Percentiles rank a stretch among this genome's conserved stretches.
Conservation (phyloP, 2,113 vertebrate genomes). For the Oophaga pumilio region DNA sequence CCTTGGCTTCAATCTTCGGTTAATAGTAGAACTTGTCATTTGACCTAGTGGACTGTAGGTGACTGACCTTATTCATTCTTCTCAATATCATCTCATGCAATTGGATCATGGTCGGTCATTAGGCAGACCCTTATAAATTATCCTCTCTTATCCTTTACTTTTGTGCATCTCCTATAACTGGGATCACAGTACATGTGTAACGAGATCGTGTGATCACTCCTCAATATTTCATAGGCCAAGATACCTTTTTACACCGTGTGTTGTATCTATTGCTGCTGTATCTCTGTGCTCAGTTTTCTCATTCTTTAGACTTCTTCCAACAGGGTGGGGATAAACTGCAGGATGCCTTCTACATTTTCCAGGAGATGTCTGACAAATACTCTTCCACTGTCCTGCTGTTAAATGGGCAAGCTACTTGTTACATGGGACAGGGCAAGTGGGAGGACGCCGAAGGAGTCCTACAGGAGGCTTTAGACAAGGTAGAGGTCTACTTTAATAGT, state of each 20-base stretch:
- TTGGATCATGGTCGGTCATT: neutral
- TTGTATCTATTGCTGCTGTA: conserved; percentile 7
- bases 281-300: neutral
- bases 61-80: neutral
- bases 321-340: conserved; percentile 95
- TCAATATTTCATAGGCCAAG: conserved; percentile 27
- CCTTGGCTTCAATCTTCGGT: too few relatives aligned
- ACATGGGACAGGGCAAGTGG: conserved; percentile 95
- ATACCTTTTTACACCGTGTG: neutral
- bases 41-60: neutral
- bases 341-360: conserved; percentile 97
- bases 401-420: conserved; percentile 87
- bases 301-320: neutral
- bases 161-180: neutral
- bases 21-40: neutral
- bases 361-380: conserved; percentile 95
- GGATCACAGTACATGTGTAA: neutral
- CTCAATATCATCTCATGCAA: neutral
- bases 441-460: conserved; percentile 90
- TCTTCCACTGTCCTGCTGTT: conserved; percentile 88
- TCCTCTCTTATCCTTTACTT: neutral
- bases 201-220: conserved; percentile 7
- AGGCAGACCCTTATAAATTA: neutral
- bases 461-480: conserved; percentile 87
- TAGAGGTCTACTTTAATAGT: conserved; percentile 43